Evolutionary conservation across 2,888 invertebrate species (phyloP).

Genomic region (Bruchidius siliquastri): DNA sequence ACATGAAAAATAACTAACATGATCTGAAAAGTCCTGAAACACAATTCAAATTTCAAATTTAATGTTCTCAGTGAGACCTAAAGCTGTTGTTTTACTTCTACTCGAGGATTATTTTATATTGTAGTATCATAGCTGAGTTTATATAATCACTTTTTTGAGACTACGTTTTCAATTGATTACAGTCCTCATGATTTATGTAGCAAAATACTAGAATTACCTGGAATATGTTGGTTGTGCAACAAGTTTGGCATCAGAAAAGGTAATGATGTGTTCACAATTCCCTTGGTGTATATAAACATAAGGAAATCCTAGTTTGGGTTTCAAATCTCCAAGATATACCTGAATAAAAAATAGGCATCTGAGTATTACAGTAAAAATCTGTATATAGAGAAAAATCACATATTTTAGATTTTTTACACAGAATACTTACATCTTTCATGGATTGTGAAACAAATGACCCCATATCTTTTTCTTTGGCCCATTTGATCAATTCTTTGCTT

Average conservation of each 20-base stretch:
- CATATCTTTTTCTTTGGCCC: conserved; percentile 51
- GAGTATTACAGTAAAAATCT: neutral
- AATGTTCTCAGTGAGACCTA: too few relatives aligned
- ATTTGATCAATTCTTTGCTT: conserved; percentile 59
- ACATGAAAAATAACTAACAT: too few relatives aligned
- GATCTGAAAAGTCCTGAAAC: too few relatives aligned
- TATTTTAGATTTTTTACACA: neutral
- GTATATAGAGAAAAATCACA: neutral
- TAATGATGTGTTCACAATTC: conserved; percentile 84
- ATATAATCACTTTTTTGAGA: too few relatives aligned
- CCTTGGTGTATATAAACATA: conserved; percentile 87
- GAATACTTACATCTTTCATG: conserved; percentile 52
- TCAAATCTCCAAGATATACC: conserved; percentile 51
- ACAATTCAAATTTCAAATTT: too few relatives aligned
- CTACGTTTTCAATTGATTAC: too few relatives aligned
- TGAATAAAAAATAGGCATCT: conserved; percentile 25
- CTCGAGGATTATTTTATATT: too few relatives aligned
- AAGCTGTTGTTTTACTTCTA: too few relatives aligned
- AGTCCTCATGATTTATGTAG: too few relatives aligned
- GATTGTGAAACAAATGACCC: conserved; percentile 50
- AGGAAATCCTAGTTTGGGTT: conserved; percentile 60
- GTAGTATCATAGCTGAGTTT: too few relatives aligned
- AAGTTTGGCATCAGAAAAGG: conserved; percentile 71
- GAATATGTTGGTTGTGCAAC: conserved; percentile 29
- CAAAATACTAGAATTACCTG: neutral